Evolutionary conservation across 1,140 invertebrate species (phyloP), one percentile per base, ranked within the genome.

Genomic region (Aplysia californica): DNA sequence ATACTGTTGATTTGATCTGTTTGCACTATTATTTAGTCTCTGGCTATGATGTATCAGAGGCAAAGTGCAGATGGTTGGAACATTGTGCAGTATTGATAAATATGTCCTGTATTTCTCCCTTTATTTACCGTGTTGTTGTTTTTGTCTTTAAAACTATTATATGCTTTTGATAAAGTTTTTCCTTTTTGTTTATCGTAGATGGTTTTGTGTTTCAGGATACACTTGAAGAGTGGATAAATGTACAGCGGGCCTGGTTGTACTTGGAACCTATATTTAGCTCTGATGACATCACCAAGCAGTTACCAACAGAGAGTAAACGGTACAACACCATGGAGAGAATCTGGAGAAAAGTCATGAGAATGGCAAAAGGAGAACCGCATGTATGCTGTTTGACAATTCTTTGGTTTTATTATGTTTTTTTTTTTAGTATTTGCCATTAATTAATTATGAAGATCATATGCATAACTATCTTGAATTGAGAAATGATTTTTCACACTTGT

Each of bases 291-390:
- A 89, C 89, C 68, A 89, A 91, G 1, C 94, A 95, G 83, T 83
- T 95, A 39, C 94, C 94, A 0, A 87, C 92, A 0, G 94, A 95
- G 87, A 92, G 92, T 23, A 95, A 94, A 86, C 93, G 94, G 70
- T 95, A 94, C 80, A 92, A 92, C 33, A 93, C 93, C 1, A 94
- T 95, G 93, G 93, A 95, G 80, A 90, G 94, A 41, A 93, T 93
- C 66, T 95, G 94, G 94, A 91, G 92, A 44, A 90, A 94, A 75
- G 93, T 95, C 33, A 94, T 95, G 93, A 92, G 92, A 68, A 89
- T 91, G 2, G 94, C 94, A 1, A 87, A 90, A 38, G 20, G 26
- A 2, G 70, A 72, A 38, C 56, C 70, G 4, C 55, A 72, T 38
- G 70, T 70, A 5, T 56, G 66, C 21, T 21, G 21, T 65, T 35